Conservation (phyloP, 1,140 invertebrate species). For the Sipha flava region DNA sequence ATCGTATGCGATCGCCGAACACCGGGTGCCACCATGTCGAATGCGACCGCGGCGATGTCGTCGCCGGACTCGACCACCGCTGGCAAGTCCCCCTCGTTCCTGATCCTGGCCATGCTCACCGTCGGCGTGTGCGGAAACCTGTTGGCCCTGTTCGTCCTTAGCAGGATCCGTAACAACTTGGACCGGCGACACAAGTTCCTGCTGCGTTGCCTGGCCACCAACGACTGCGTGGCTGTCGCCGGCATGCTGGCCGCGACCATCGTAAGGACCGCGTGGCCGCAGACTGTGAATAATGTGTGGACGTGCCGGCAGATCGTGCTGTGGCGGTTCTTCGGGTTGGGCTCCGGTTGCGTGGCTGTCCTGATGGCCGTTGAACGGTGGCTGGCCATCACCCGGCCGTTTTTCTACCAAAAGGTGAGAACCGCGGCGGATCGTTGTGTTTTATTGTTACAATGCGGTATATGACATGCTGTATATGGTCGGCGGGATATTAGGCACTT, state of each 20-base stretch:
- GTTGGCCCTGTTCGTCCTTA: conserved; percentile 52
- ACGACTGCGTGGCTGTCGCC: conserved; percentile 63
- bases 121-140: conserved; percentile 53
- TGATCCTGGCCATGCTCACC: conserved; percentile 48
- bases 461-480: too few relatives aligned
- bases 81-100: conserved; percentile 36
- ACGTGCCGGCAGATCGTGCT: conserved; percentile 63
- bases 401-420: conserved; percentile 81
- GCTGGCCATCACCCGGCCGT: conserved; percentile 72
- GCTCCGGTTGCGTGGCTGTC: conserved; percentile 74
- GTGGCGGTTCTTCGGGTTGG: conserved; percentile 70
- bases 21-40: not conserved
- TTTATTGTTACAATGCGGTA: too few relatives aligned
- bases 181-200: conserved; percentile 71
- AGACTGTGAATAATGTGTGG: conserved; percentile 39
- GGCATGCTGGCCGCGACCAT: conserved; percentile 51
- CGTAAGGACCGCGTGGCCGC: conserved; percentile 46
- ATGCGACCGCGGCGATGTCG: not conserved
- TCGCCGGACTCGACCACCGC: not conserved
- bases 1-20: too few relatives aligned
- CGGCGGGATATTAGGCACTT: too few relatives aligned
- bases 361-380: conserved; percentile 80
- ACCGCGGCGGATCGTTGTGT: too few relatives aligned
- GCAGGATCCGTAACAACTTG: conserved; percentile 46
- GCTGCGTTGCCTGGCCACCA: conserved; percentile 65